phyloP scores from a whole-genome alignment of 2,888 invertebrate species.

The Xestia rhomboidea region DNA sequence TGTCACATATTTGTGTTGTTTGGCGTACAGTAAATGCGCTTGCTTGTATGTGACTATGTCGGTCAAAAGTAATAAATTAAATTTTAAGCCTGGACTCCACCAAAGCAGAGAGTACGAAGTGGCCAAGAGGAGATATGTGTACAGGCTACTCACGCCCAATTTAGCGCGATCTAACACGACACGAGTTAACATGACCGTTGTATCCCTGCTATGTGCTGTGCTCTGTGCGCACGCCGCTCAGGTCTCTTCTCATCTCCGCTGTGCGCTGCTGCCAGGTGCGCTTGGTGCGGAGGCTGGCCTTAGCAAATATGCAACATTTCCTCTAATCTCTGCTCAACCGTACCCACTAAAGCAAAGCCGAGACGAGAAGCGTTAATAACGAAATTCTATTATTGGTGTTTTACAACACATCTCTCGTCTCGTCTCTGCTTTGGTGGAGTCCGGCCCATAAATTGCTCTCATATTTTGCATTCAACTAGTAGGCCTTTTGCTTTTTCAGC shows the following conservation, averaged over 20 bases:
- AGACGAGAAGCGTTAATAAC: neutral
- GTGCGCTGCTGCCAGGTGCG: neutral
- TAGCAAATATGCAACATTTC: neutral
- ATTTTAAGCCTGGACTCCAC: too few relatives aligned
- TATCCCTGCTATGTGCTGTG: too few relatives aligned
- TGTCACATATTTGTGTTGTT: too few relatives aligned
- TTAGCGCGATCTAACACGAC: too few relatives aligned
- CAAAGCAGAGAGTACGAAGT: neutral
- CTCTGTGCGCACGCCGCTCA: too few relatives aligned
- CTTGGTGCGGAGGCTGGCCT: neutral
- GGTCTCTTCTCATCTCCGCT: neutral
- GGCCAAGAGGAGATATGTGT: neutral
- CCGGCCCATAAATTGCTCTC: neutral
- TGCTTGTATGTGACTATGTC: too few relatives aligned
- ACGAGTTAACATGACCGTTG: too few relatives aligned
- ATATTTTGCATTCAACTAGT: neutral
- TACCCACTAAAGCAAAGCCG: neutral
- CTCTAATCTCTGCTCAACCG: neutral
- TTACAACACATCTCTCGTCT: neutral
- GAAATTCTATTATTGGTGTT: neutral
- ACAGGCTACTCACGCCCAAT: too few relatives aligned
- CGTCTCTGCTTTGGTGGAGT: neutral
- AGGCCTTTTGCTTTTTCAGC: neutral
- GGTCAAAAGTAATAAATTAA: too few relatives aligned
- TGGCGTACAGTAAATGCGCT: too few relatives aligned